A percentile compares a stretch with the other conserved stretches of the same genome.
Conservation (phyloP, 1,140 invertebrate genomes). For the Drosophila lacteicornis region DNA sequence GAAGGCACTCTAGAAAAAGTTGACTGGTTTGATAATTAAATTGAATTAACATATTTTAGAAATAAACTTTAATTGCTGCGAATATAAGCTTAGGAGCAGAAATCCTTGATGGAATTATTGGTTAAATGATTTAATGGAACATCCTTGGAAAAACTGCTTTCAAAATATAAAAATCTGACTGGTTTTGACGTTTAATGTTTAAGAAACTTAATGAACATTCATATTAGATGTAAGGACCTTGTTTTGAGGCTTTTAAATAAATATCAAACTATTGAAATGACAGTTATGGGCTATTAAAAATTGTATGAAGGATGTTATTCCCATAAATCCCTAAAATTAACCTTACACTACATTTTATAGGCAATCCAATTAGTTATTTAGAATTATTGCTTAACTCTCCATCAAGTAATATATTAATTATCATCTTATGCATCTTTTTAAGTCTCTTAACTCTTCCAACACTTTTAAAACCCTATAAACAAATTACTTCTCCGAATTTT, state of each 20-base stretch:
- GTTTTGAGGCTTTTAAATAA: not conserved
- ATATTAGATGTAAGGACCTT: not conserved
- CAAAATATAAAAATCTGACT: not conserved
- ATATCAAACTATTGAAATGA: no score
- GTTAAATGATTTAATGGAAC: conserved; percentile 1
- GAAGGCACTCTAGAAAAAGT: not conserved
- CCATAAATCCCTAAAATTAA: not conserved
- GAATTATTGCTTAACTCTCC: not conserved
- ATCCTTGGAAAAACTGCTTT: conserved; percentile 1
- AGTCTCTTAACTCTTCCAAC: not conserved
- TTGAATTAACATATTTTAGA: not conserved
- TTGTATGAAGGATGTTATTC: not conserved
- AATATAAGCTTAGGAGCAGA: not conserved
- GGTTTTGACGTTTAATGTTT: not conserved
- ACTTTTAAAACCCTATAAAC: not conserved
- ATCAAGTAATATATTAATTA: not conserved
- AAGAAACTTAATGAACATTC: no score
- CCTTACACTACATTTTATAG: not conserved
- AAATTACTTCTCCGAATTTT: not conserved
- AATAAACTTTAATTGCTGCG: not conserved
- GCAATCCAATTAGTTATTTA: not conserved
- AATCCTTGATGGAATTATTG: not conserved
- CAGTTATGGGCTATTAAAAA: no score
- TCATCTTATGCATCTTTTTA: not conserved
- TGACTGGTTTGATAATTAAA: not conserved